A percentile compares a stretch with the other conserved stretches of the same genome.
phyloP scores from a whole-genome alignment of 2,888 invertebrate genomes.

The Aproaerema taeniolella region DNA sequence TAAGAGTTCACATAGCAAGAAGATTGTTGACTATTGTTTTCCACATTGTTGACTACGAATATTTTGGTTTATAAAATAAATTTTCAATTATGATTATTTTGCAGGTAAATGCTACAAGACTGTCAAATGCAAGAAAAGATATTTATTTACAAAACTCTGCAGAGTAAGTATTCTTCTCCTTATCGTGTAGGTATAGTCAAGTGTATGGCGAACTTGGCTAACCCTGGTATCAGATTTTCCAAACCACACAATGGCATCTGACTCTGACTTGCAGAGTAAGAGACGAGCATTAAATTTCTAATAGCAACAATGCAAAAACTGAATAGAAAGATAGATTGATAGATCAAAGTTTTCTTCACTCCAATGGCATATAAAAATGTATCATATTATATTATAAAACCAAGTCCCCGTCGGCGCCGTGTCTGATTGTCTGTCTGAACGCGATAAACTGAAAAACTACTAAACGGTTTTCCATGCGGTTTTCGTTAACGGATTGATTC shows the following conservation, averaged over 20 bases:
- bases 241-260: no score
- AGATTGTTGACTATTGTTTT: no score
- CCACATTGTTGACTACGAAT: no score
- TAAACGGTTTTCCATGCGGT: no score
- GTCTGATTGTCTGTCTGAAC: no score
- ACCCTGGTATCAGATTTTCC: no score
- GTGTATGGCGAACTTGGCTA: neutral
- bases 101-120: conserved; percentile 46
- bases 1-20: neutral
- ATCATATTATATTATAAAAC: no score
- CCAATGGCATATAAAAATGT: no score
- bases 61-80: no score
- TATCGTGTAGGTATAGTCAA: neutral
- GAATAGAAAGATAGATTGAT: neutral
- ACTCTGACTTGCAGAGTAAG: neutral
- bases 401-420: no score
- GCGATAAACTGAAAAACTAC: no score
- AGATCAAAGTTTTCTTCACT: neutral
- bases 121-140: conserved; percentile 45
- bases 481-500: no score
- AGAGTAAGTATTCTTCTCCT: conserved; percentile 36
- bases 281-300: neutral
- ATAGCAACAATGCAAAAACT: neutral
- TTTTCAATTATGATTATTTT: conserved; percentile 11
- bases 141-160: conserved; percentile 30